Conservation (phyloP, 2,797 vertebrate genomes). For the Myiotriccus ornatus region DNA sequence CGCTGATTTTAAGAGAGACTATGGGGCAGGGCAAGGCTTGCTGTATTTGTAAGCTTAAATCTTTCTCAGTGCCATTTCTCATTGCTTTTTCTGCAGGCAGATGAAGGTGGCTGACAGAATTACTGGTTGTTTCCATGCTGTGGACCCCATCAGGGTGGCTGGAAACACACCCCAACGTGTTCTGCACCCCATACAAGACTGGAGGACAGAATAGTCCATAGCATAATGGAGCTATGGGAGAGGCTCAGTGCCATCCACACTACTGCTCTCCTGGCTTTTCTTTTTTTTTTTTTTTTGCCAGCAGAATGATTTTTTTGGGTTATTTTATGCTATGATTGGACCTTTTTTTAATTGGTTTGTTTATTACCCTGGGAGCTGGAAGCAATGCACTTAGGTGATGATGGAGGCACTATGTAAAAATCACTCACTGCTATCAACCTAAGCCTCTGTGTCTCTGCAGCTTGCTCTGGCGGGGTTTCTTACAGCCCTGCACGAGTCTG, state of each 20-base stretch:
- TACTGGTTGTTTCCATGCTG: not conserved
- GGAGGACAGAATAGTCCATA: not conserved
- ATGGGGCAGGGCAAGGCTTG: not conserved
- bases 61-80: not conserved
- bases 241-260: not conserved
- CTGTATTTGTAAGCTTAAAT: not conserved
- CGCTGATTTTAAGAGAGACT: not conserved
- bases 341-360: not conserved
- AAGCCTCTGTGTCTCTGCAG: not conserved
- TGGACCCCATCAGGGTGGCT: not conserved
- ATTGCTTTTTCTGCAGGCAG: not conserved
- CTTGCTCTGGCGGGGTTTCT: not conserved
- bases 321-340: not conserved
- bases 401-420: not conserved
- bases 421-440: rapidly evolving
- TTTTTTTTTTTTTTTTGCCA: not conserved
- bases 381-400: not conserved
- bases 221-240: rapidly evolving
- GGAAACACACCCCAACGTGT: not conserved
- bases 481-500: not conserved
- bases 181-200: not conserved
- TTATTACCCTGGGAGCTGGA: not conserved
- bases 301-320: not conserved
- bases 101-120: not conserved
- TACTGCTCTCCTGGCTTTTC: not conserved